phyloP scores from a whole-genome alignment of 2,888 invertebrate species.

The Oscheius sp. region DNA sequence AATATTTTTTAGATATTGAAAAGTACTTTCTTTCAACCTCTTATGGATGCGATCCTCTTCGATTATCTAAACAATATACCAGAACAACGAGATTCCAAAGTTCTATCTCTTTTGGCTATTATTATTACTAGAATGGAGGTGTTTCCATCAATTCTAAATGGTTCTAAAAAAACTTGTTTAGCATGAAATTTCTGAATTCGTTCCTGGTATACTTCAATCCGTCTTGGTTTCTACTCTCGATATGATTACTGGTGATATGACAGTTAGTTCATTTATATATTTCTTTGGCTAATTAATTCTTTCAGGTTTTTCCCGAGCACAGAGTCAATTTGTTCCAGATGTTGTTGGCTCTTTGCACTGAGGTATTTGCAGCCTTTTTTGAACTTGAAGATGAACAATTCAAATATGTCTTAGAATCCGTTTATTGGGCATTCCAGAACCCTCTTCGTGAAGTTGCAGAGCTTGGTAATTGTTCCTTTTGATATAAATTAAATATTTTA shows the following conservation, averaged over 20 bases:
- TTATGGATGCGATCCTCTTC: conserved; percentile 91
- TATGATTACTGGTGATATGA: conserved; percentile 82
- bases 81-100: conserved; percentile 95
- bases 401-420: conserved; percentile 94
- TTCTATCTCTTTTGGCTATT: conserved; percentile 75
- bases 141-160: too few relatives aligned
- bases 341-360: conserved; percentile 81
- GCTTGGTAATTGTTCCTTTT: too few relatives aligned
- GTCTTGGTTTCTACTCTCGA: conserved; percentile 98
- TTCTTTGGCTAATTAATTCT: too few relatives aligned
- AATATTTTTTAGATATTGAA: conserved; percentile 76
- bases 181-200: conserved; percentile 47
- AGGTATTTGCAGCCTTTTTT: conserved; percentile 51
- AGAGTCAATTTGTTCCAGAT: conserved; percentile 95
- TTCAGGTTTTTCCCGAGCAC: conserved; percentile 98
- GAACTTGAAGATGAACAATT: conserved; percentile 74
- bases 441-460: conserved; percentile 99
- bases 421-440: conserved; percentile 99
- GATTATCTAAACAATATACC: conserved; percentile 96
- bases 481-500: neutral
- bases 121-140: conserved; percentile 60
- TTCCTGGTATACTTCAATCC: conserved; percentile 97
- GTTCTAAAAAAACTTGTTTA: conserved; percentile 38
- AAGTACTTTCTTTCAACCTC: conserved; percentile 95
- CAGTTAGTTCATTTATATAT: too few relatives aligned